Base-by-base conservation (phyloP, 2,113 vertebrate genomes). In the Psephotus haematonotus region DNA sequence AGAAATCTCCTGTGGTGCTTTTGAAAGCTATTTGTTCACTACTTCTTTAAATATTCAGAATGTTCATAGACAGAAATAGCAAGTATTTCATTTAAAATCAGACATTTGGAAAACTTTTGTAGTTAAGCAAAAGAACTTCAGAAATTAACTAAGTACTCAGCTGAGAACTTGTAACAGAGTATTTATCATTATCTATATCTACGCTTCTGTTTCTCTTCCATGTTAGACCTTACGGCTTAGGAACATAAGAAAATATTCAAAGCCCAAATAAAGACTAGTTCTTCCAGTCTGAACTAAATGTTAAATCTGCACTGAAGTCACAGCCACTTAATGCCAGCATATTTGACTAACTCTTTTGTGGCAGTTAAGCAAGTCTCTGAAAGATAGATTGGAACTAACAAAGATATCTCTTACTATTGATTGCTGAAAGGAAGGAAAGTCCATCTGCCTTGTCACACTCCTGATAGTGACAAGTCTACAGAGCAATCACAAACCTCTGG, bases 1-100 rank as follows among this genome's bases (percentile, higher is more conserved):
- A 79, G 24, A 88, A 63, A 43, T 74, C 6, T 43, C 43, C 59
- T 28, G 59, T 13, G 78, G 24, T 83, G 24, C 52, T 86, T 93
- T 84, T 85, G 81, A 95, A 97, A 87, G 24, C 10, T 92, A 53
- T 88, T 93, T n/a, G 52, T 29, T 88, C 69, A 84, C 72, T 78
- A 17, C 41, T 84, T 57, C 74, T 86, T 92, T 57, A 91, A 72
- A 74, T 76, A 49, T 79, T 95, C 78, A 83, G 62, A 57, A 71
- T 67, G 69, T 91, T 93, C 46, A 83, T 52, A 93, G 72, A 50
- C 12, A 81, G 57, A 95, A 91, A 69, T 89, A 39, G 43, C 64
- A 82, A 93, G 33, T 79, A 33, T 59, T 86, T 94, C 53, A 75
- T 86, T 88, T 83, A 90, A 90, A 93, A 16, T 33, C 68, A 47